Evolutionary conservation across 2,888 invertebrate genomes (phyloP).

Genomic region (Diarsia dahlii): DNA sequence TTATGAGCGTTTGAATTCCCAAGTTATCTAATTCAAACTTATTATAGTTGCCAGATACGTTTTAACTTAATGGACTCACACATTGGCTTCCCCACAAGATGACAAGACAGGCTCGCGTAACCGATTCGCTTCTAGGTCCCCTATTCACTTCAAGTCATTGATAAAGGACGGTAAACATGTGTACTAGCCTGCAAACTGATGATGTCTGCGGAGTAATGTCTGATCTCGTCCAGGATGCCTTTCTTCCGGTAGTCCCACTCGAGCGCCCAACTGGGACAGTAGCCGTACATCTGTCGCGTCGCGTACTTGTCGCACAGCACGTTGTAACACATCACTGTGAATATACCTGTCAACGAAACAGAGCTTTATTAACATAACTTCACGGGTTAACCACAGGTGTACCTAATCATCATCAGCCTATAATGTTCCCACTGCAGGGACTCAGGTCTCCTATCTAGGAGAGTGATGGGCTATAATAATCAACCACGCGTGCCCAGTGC

Average conservation of each 20-base stretch:
- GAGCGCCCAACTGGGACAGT: constrained; percentile 99
- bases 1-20: neutral
- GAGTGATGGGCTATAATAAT: too few relatives aligned
- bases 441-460: too few relatives aligned
- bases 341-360: constrained; percentile 93
- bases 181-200: constrained; percentile 93
- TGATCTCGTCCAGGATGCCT: constrained; percentile 98
- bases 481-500: too few relatives aligned
- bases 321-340: constrained; percentile 99
- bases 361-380: too few relatives aligned
- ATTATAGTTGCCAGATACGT: neutral
- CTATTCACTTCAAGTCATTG: neutral
- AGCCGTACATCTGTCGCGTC: constrained; percentile 99
- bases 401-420: too few relatives aligned
- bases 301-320: constrained; percentile 99
- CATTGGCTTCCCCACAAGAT: neutral
- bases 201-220: constrained; percentile 98
- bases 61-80: neutral
- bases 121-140: too few relatives aligned
- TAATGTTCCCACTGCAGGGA: too few relatives aligned
- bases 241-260: constrained; percentile 99
- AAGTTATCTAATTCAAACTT: neutral
- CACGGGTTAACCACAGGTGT: too few relatives aligned
- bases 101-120: neutral
- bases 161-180: too few relatives aligned